phyloP scores from a whole-genome alignment of 2,888 invertebrate genomes.

The Strigamia maritima region DNA sequence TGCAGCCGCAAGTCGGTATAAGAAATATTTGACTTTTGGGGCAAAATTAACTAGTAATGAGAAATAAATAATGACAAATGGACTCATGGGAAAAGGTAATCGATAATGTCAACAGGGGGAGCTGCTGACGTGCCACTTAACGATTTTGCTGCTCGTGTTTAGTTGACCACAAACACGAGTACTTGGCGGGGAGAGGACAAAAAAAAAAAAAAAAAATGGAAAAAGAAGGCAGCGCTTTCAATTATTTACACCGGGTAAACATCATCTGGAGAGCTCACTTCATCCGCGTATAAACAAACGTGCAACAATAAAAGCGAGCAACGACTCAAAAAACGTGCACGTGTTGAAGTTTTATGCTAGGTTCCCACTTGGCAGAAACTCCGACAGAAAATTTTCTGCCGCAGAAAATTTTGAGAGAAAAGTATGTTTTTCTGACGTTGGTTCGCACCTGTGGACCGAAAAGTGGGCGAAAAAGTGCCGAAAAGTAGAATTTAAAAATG shows the following conservation, averaged over 20 bases:
- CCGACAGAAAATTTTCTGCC: too few species aligned
- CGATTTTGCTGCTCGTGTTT: slow-evolving; percentile 24
- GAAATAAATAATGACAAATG: slow-evolving; percentile 22
- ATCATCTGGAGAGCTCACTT: not conserved
- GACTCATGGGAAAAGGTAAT: not conserved
- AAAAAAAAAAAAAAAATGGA: not conserved
- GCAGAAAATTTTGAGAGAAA: too few species aligned
- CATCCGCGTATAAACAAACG: not conserved
- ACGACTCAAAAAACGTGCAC: too few species aligned
- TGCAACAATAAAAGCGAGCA: too few species aligned
- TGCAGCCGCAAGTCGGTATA: not conserved
- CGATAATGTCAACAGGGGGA: slow-evolving; percentile 23
- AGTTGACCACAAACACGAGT: slow-evolving; percentile 24
- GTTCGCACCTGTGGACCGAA: too few species aligned
- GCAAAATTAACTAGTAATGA: slow-evolving; percentile 3
- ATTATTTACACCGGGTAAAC: slow-evolving; percentile 21
- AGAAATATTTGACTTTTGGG: not conserved
- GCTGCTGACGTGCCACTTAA: slow-evolving; percentile 26
- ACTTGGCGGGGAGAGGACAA: not conserved
- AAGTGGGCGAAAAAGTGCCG: too few species aligned
- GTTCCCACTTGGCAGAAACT: too few species aligned
- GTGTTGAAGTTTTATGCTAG: too few species aligned
- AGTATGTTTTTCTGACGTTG: too few species aligned
- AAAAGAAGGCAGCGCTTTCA: not conserved
- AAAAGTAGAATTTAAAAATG: too few species aligned